Evolutionary conservation across 2,113 vertebrate species (phyloP), one percentile per base, ranked within the genome.

Genomic region (Lasiurus borealis): DNA sequence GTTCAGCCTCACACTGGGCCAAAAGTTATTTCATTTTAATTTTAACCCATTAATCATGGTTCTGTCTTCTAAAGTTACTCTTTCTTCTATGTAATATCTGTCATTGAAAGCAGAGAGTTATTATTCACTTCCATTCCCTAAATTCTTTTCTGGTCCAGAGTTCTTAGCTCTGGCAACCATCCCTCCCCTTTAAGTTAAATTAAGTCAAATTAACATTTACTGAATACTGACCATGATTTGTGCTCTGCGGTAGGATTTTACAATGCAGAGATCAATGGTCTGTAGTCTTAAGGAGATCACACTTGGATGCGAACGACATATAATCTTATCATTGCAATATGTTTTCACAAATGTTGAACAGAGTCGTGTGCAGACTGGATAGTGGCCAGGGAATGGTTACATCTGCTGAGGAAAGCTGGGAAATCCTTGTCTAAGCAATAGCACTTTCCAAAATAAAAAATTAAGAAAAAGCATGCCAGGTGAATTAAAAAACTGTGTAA

Each of bases 131-230:
- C 16, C 1, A n/a, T 77, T 73, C 18, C 29, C 44, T 85, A 46
- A 85, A 90, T 44, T 64, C 2, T 85, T 77, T 66, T 62, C 66
- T 85, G 75, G 3, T 90, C 12, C 85, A 73, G 25, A 87, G 46
- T 85, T 46, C 59, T 73, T 62, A 54, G 23, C 15, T 91, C 7
- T 11, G 82, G 12, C 2, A 90, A 89, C 12, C 25, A 62, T 81
- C 86, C 40, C 27, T 94, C 15, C 92, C 57, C 27, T 91, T 62
- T 91, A 84, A 83, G 71, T 62, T 75, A 88, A 88, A 72, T 90
- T 40, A 82, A 91, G 25, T 78, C 44, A 87, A 90, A 85, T 78
- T 29, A 72, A 73, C 36, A 90, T 52, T 66, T 91, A 36, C 23
- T 68, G 72, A 94, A 54, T 64, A 18, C 23, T 18, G 15, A 68